Percentiles rank a stretch among this genome's conserved stretches.
Evolutionary conservation across 1,140 invertebrate species (phyloP).

Genomic region (Paralvinella palmiformis): DNA sequence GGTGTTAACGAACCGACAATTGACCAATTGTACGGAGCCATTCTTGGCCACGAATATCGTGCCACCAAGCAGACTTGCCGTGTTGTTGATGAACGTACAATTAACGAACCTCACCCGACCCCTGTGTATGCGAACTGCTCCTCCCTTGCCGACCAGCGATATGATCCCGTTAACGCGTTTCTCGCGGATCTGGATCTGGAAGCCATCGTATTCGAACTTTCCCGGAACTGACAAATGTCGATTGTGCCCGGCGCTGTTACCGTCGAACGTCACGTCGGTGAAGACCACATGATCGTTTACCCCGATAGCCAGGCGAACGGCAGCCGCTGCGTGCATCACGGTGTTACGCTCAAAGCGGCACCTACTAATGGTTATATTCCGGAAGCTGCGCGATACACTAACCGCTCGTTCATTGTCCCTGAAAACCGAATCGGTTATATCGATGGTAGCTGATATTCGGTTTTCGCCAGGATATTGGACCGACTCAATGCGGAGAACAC

Average conservation of each 20-base stretch:
- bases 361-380: not conserved
- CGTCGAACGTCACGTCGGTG: not conserved
- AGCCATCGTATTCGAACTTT: not conserved
- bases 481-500: not conserved
- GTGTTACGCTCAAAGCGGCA: not conserved
- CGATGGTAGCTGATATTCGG: not conserved
- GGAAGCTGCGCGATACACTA: not conserved
- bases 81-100: slow-evolving; percentile 4
- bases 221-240: not conserved
- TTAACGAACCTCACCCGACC: not conserved
- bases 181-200: not conserved
- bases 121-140: slow-evolving; percentile 5
- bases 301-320: not conserved
- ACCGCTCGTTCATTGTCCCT: not conserved
- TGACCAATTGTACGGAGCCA: not conserved
- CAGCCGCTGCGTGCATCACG: not conserved
- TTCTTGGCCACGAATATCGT: slow-evolving; percentile 1
- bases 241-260: not conserved
- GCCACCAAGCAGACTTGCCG: slow-evolving; percentile 3
- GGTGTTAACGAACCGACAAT: not conserved
- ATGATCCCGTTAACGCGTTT: slow-evolving; percentile 1
- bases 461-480: not conserved
- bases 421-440: not conserved
- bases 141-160: slow-evolving; percentile 9
- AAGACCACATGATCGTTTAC: not conserved